Percentiles rank a stretch among this genome's conserved stretches.
phyloP scores from a whole-genome alignment of 2,888 invertebrate genomes.

The Drosophila mimica region DNA sequence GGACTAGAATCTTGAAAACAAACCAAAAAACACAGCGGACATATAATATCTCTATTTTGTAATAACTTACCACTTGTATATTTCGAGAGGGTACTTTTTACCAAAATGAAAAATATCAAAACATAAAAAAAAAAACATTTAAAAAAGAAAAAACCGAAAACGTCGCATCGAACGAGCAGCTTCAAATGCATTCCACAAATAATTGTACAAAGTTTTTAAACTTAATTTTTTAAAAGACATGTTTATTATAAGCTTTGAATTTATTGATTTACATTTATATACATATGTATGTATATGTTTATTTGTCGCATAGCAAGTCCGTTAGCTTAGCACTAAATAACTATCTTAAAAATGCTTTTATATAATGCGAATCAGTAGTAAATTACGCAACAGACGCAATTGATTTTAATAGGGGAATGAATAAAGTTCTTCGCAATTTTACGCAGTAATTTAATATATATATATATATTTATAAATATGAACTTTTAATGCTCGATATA shows the following conservation, averaged over 20 bases:
- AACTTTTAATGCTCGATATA: background rate
- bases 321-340: slow-evolving; percentile 56
- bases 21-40: background rate
- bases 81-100: slow-evolving; percentile 61
- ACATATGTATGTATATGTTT: slow-evolving; percentile 4
- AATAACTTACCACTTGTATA: slow-evolving; percentile 60
- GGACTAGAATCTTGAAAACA: slow-evolving; percentile 18
- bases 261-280: slow-evolving; percentile 13
- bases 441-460: slow-evolving; percentile 20
- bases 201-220: slow-evolving; percentile 65
- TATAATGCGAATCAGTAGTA: slow-evolving; percentile 20
- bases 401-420: slow-evolving; percentile 60
- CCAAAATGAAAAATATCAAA: slow-evolving; percentile 25
- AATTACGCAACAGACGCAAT: slow-evolving; percentile 26
- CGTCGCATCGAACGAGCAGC: slow-evolving; percentile 60
- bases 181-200: slow-evolving; percentile 48
- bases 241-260: slow-evolving; percentile 60
- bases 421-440: slow-evolving; percentile 61
- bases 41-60: slow-evolving; percentile 67
- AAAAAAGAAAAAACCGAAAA: slow-evolving; percentile 12
- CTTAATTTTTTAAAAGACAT: slow-evolving; percentile 38
- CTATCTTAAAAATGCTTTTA: slow-evolving; percentile 63
- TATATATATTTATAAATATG: background rate
- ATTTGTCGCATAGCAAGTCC: slow-evolving; percentile 44
- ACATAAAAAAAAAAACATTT: slow-evolving; percentile 10